Conservation (phyloP, 1,140 invertebrate species). For the Archivesica marissinica region DNA sequence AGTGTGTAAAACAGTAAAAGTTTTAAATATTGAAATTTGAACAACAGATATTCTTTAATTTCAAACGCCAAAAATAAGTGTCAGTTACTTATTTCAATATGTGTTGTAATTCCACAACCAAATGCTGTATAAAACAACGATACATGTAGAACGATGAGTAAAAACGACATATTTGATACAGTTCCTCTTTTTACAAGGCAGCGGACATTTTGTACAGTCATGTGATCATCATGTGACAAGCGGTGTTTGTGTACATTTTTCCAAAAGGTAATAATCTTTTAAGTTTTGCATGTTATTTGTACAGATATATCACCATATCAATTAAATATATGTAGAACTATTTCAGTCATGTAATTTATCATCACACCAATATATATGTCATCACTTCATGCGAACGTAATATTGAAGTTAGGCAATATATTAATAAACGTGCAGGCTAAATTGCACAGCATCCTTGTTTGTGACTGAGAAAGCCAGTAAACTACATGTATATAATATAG, state of each 20-base stretch:
- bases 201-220: constrained; percentile 37
- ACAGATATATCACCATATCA: neutral
- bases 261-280: neutral
- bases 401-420: neutral
- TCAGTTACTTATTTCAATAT: constrained; percentile 59
- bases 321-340: neutral
- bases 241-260: neutral
- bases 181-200: neutral
- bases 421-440: neutral
- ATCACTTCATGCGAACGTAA: neutral
- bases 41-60: too few species aligned
- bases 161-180: neutral
- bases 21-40: too few species aligned
- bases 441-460: too few species aligned
- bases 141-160: neutral
- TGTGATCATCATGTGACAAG: constrained; percentile 15
- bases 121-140: neutral
- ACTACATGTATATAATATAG: too few species aligned
- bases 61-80: too few species aligned
- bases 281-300: neutral
- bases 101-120: constrained; percentile 38
- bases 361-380: neutral
- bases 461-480: too few species aligned
- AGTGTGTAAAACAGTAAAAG: too few species aligned
- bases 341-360: neutral